phyloP scores from a whole-genome alignment of 2,888 invertebrate species.

The Teleogryllus oceanicus region DNA sequence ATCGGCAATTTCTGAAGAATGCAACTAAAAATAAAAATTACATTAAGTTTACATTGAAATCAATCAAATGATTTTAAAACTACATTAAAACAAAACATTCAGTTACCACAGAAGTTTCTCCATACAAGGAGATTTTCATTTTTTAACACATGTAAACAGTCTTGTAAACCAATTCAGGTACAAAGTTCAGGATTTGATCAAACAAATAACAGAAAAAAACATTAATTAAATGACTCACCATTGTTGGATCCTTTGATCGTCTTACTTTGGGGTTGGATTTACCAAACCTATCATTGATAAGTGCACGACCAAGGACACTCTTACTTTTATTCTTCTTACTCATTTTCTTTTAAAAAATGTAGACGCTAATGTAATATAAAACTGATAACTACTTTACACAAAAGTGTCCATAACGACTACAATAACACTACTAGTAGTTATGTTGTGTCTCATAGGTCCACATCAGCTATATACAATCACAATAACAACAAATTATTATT shows the following conservation, averaged over 20 bases:
- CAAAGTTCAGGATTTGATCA: background rate
- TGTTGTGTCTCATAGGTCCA: too few relatives aligned
- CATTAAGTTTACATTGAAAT: background rate
- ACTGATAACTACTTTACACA: too few relatives aligned
- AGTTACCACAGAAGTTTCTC: constrained; percentile 23
- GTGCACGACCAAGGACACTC: constrained; percentile 59
- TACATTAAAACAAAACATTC: constrained; percentile 26
- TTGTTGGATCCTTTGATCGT: constrained; percentile 66
- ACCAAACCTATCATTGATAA: constrained; percentile 74
- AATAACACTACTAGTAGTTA: too few relatives aligned
- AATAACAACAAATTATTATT: too few relatives aligned
- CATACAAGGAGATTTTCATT: background rate
- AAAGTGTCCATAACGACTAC: too few relatives aligned
- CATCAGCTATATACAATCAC: too few relatives aligned
- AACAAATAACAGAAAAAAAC: background rate
- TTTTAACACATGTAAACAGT: background rate
- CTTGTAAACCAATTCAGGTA: background rate
- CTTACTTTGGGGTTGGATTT: constrained; percentile 55
- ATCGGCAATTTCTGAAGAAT: constrained; percentile 84
- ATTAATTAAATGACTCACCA: constrained; percentile 54
- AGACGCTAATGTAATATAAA: background rate
- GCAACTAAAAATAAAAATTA: constrained; percentile 58
- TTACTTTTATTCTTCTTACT: constrained; percentile 68
- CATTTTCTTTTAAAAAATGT: constrained; percentile 51
- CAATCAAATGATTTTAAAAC: constrained; percentile 37